phyloP scores from a whole-genome alignment of 1,140 invertebrate genomes.

The Eufriesea mexicana region DNA sequence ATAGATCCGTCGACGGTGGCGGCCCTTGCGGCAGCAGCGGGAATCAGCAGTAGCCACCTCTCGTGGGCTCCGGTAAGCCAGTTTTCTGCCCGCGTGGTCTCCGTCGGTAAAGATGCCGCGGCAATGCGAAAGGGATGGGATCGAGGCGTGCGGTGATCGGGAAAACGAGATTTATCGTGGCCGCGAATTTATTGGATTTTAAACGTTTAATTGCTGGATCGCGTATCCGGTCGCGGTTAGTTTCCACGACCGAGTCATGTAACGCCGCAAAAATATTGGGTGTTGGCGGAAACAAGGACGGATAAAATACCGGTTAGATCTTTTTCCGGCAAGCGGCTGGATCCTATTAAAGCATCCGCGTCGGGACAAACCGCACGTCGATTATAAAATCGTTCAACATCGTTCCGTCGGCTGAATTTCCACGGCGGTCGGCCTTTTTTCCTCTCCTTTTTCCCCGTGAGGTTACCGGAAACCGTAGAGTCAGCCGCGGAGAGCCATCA shows the following conservation, averaged over 20 bases:
- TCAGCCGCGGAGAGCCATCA: slow-evolving; percentile 58
- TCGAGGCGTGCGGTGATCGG: slow-evolving; percentile 52
- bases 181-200: slow-evolving; percentile 74
- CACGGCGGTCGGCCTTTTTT: slow-evolving; percentile 22
- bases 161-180: slow-evolving; percentile 68
- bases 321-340: slow-evolving; percentile 44
- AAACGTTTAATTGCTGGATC: slow-evolving; percentile 73
- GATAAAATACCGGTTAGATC: slow-evolving; percentile 53
- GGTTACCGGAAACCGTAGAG: slow-evolving; percentile 59
- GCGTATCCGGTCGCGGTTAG: slow-evolving; percentile 61
- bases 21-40: slow-evolving; percentile 53
- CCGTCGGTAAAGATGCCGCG: slow-evolving; percentile 55
- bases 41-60: slow-evolving; percentile 50
- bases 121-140: slow-evolving; percentile 5
- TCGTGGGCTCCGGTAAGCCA: slow-evolving; percentile 53
- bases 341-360: slow-evolving; percentile 58
- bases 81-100: slow-evolving; percentile 45
- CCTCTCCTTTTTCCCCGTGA: slow-evolving; percentile 47
- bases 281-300: slow-evolving; percentile 59
- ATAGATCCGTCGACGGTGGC: slow-evolving; percentile 50
- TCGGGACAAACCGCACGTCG: slow-evolving; percentile 65
- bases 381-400: slow-evolving; percentile 65
- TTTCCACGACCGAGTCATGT: slow-evolving; percentile 61
- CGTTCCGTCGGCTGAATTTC: slow-evolving; percentile 50
- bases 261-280: slow-evolving; percentile 67